Base-by-base conservation (phyloP, 2,113 vertebrate species). In the Procavia capensis region DNA sequence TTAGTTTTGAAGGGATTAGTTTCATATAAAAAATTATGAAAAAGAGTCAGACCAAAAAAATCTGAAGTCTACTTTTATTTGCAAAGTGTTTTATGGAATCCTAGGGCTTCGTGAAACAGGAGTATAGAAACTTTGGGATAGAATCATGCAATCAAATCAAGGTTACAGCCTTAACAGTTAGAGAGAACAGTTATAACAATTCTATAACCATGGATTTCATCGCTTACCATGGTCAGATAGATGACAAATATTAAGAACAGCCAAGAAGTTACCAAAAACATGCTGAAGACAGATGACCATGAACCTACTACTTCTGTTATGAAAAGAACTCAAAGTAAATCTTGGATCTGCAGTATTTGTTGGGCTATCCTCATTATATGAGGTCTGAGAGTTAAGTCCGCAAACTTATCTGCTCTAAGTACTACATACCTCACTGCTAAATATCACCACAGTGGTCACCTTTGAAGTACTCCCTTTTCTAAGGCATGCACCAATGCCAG, bases 21-120 rank as follows among this genome's bases (percentile, higher is more conserved):
- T n/a, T 90, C 66, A 88, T 14, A 70, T 75, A 97, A 92, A 89
- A 80, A 61, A 86, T 96, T 70, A 90, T 64, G n/a, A 8, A 82
- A 47, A 86, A 93, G 78, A 64, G 85, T 45, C 20, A 45, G 36
- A 66, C 31, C 76, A 41, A 91, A 96, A 97, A 83, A 78, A 31
- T 94, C 93, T n/a, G 50, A 95, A 81, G 36, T 90, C 82, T 75
- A n/a, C 61, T 92, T 70, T 91, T 6, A 89, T 47, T 87, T 80
- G 34, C 31, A 96, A 84, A 87, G 50, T 50, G 88, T 82, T 84
- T 85, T 45, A 85, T 27, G 36, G 22, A 95, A 90, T 68, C 9
- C 14, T 85, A 84, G 29, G 16, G 66, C 78, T 89, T 87, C n/a
- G 88, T 54, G 47, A 92, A 74, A 91, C 11, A 89, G 16, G 39